Evolutionary conservation across 2,797 vertebrate species (phyloP), one percentile per base, ranked within the genome.

Genomic region (Remorina albescens): DNA sequence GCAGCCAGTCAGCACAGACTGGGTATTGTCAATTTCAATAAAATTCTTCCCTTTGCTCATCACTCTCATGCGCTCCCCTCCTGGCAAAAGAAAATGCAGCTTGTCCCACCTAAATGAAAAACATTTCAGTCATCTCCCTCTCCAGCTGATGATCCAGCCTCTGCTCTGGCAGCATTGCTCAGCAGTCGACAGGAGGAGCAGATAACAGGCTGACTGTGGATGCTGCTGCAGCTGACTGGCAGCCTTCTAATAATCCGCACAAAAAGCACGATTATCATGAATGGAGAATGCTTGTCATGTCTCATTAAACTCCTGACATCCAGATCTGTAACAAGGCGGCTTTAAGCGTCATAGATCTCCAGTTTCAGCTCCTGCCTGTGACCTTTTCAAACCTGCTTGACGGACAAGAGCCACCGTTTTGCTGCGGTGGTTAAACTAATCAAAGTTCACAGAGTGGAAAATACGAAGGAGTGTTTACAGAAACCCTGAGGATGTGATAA

Each of bases 141-240:
- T 37, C 77, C 37, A 11, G 68, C 37, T 67, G 72, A 77, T 71
- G 57, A 81, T 78, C 64, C 59, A 65, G 57, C 74, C 54, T 82
- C 76, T 77, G 62, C 63, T 58, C 51, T 32, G 56, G 75, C 58
- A 44, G 71, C 44, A 12, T 69, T 66, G 56, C 54, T 44, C 57
- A 53, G 82, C 72, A 5, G 58, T 54, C 61, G 61, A 59, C 61
- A 53, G 49, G 69, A 81, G 78, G 66, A 76, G 66, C 50, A 71
- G 88, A 86, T 87, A 82, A 85, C 73, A 42, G 67, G 62, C 78
- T 32, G 67, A 57, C 66, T 82, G 77, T 67, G 67, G 68, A 66
- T 23, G 25, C 34, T 10, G 26, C 73, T 73, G 67, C 4, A 44
- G 67, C 76, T 78, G 62, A 36, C 71, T 74, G 74, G 71, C 74